Base-by-base conservation (phyloP, 2,888 invertebrate species). In the Nemapogon koenigi region DNA sequence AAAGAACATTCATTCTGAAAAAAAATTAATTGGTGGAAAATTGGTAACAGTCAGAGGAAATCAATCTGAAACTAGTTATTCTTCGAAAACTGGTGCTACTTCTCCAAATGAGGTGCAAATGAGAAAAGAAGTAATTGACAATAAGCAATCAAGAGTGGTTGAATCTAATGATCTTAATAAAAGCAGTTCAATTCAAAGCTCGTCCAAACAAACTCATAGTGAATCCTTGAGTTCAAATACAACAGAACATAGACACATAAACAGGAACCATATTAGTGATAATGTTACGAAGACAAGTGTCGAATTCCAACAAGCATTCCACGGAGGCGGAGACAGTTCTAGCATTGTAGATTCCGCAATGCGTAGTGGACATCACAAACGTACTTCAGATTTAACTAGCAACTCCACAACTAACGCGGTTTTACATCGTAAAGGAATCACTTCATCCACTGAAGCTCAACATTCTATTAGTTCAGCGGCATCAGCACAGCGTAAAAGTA, bases 401-500 rank as follows among this genome's bases (percentile, higher is more conserved):
- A 83, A 86, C n/a, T 85, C 90, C 48, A 83, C 90, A 2, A 83
- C 81, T 35, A 92, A 93, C 53, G 81, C 90, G 28, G 88, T 92
- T 30, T 80, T 92, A 22, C 90, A 91, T 59, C 84, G 92, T 28
- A 90, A 89, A 55, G 85, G 87, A 13, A 67, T 83, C 8, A 79
- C 84, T 2, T 82, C 85, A 1, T 84, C 85, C 1, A 85, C 84
- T n/a, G 89, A 89, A 64, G 87, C 88, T 2, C 71, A 87, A 3
- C 89, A 90, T 53, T 84, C 87, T 1, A 87, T 85, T 7, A 85
- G 86, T 49, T 84, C 88, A 0, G 84, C 89, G 1, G 91, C 90
- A 13, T 86, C 90, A 16, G 88, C 89, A 44, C 90, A 90, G 62
- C 82, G 89, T 36, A 90, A 90, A 59, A 91, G 91, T 41, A 88